These are phyloP conservation scores for Ctenosaura bakeri DNA, from an alignment of 2,797 vertebrate species.

Conservation along the genomic window DNA sequence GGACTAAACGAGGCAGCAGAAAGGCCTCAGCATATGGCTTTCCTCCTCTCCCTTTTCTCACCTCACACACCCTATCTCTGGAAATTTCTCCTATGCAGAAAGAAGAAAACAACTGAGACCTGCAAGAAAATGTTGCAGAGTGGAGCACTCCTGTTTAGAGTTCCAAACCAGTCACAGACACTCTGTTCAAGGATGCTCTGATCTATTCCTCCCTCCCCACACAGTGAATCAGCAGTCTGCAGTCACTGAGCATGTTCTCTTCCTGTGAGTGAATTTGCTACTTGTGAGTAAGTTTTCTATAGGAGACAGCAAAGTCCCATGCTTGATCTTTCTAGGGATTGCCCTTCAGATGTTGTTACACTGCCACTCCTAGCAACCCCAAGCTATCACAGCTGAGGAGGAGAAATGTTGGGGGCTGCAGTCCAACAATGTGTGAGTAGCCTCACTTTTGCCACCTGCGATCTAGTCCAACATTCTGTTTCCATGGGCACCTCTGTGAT, in stretches of 20 bases:
- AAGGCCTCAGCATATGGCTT: conserved; percentile 43
- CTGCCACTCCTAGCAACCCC: no score
- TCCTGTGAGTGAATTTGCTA: no score
- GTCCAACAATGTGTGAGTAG: no score
- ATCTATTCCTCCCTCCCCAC: no score
- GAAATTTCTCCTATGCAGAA: conserved; percentile 27
- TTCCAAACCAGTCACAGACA: background rate
- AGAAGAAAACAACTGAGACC: background rate
- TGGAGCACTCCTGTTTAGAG: background rate
- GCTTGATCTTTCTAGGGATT: no score
- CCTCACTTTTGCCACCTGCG: background rate
- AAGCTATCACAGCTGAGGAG: no score
- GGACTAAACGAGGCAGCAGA: conserved; percentile 61
- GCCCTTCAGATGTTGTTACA: no score
- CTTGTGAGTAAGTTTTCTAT: no score
- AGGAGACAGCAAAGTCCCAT: no score
- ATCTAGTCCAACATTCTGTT: background rate
- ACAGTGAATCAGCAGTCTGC: background rate
- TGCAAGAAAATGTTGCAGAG: background rate
- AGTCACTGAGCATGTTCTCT: background rate
- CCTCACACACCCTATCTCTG: background rate
- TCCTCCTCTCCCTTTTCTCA: background rate
- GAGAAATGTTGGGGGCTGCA: no score
- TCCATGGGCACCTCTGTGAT: background rate
- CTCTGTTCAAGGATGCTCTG: background rate